Evolutionary conservation across 2,797 vertebrate species (phyloP).

Genomic region (Gymnoscopelus braueri): DNA sequence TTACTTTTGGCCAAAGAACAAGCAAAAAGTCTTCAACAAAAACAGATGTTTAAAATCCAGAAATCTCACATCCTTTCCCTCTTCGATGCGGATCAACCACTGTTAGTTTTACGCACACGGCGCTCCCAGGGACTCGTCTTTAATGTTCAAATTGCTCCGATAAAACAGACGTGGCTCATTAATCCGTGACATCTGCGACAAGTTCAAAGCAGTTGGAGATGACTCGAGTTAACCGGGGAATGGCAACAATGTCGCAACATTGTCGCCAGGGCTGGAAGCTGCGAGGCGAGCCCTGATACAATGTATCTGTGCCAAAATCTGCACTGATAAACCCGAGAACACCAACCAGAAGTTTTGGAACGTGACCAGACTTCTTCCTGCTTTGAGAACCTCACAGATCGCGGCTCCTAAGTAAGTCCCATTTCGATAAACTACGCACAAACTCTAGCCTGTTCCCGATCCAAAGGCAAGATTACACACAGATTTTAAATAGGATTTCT

Average conservation of each 20-base stretch:
- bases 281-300: too few relatives aligned
- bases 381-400: slow-evolving; percentile 39
- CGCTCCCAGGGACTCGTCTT: neutral
- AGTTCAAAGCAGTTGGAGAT: neutral
- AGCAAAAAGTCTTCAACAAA: slow-evolving; percentile 1
- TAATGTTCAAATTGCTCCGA: neutral
- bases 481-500: slow-evolving; percentile 66
- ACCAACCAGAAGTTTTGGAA: slow-evolving; percentile 35
- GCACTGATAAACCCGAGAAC: slow-evolving; percentile 69
- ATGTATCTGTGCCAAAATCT: slow-evolving; percentile 71
- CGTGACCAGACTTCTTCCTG: slow-evolving; percentile 56
- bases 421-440: slow-evolving; percentile 40
- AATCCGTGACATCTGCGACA: neutral
- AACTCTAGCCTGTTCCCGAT: slow-evolving; percentile 63
- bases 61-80: slow-evolving; percentile 66
- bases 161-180: neutral
- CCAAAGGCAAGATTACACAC: slow-evolving; percentile 67
- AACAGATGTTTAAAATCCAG: slow-evolving; percentile 59
- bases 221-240: neutral
- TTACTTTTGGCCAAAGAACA: neutral
- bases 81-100: slow-evolving; percentile 18
- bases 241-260: neutral
- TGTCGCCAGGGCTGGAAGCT: neutral
- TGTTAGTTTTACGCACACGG: slow-evolving; percentile 9
- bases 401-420: slow-evolving; percentile 19